These are phyloP conservation scores for Pluvianellus socialis DNA, from an alignment of 2,113 vertebrate genomes.

Conservation along the genomic window DNA sequence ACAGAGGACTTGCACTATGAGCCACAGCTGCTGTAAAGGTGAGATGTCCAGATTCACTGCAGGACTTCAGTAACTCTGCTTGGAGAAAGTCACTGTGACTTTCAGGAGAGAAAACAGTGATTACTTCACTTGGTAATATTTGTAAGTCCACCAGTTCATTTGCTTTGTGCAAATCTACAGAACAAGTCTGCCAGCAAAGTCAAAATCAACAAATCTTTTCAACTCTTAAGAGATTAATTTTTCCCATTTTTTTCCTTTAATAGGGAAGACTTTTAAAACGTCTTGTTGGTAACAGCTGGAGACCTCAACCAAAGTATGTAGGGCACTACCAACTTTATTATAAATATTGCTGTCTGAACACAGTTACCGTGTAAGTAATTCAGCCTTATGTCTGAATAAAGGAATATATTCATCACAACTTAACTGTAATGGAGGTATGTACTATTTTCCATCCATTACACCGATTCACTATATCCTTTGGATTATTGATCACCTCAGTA, in stretches of 20 bases:
- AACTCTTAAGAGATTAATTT: not conserved
- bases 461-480: not conserved
- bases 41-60: not conserved
- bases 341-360: not conserved
- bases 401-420: not conserved
- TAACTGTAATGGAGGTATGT: not conserved
- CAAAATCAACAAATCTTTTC: not conserved
- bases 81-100: not conserved
- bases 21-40: not conserved
- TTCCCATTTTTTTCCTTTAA: not conserved
- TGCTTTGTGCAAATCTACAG: not conserved
- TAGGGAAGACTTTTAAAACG: not conserved
- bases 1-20: not conserved
- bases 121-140: not conserved
- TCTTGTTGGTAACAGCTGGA: not conserved
- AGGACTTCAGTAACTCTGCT: not conserved
- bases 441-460: not conserved
- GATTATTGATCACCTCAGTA: not conserved
- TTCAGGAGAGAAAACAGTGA: not conserved
- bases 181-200: not conserved
- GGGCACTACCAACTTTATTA: not conserved
- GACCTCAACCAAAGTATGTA: not conserved
- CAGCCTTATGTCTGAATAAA: not conserved
- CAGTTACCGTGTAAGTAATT: not conserved
- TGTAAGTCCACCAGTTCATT: slow-evolving; percentile 16